Evolutionary conservation across 2,888 invertebrate species (phyloP).

Genomic region (Andricus quercusramuli): DNA sequence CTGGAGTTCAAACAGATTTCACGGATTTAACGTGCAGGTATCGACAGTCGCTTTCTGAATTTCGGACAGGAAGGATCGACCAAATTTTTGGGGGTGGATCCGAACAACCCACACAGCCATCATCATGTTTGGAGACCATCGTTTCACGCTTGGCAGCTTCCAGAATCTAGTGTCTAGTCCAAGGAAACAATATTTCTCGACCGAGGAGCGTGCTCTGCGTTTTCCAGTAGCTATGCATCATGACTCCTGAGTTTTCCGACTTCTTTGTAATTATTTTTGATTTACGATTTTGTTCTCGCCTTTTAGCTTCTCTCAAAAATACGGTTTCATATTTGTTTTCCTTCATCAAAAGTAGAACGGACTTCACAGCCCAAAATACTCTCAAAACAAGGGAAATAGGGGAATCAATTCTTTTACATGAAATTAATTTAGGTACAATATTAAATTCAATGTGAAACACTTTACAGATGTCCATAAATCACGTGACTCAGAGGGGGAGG

Average conservation of each 20-base stretch:
- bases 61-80: constrained; percentile 12
- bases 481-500: no score
- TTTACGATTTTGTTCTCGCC: constrained; percentile 17
- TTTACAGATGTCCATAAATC: no score
- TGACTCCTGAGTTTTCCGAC: constrained; percentile 9
- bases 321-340: constrained; percentile 17
- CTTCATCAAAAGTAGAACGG: neutral
- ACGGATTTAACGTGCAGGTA: constrained; percentile 34
- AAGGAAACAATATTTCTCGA: constrained; percentile 39
- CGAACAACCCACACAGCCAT: neutral
- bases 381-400: no score
- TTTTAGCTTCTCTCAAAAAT: constrained; percentile 21
- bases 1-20: constrained; percentile 33
- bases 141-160: constrained; percentile 27
- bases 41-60: constrained; percentile 27
- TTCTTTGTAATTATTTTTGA: constrained; percentile 37
- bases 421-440: no score
- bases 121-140: constrained; percentile 22
- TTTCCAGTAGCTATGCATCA: constrained; percentile 34
- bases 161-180: constrained; percentile 9
- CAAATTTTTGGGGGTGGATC: neutral
- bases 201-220: constrained; percentile 30
- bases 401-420: no score
- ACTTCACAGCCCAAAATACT: no score
- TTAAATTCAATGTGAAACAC: no score